Conservation (phyloP, 1,140 invertebrate genomes). For the Pogonomyrmex californicus region DNA sequence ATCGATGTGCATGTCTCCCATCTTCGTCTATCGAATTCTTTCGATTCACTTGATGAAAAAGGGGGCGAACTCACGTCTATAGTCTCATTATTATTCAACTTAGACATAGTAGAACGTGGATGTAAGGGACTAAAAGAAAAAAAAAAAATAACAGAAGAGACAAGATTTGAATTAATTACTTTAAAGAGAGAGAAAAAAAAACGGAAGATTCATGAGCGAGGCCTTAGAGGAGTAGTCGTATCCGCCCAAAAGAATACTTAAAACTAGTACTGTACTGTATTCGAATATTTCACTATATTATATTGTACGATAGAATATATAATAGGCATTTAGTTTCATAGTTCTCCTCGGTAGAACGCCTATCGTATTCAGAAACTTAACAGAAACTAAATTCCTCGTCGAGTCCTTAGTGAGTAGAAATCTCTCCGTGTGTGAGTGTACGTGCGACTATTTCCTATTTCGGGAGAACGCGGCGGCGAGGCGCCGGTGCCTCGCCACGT, state of each 20-base stretch:
- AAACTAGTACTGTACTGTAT: constrained; percentile 67
- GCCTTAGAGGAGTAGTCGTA: constrained; percentile 86
- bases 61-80: constrained; percentile 64
- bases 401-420: constrained; percentile 66
- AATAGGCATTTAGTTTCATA: constrained; percentile 82
- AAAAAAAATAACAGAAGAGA: not conserved
- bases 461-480: constrained; percentile 30
- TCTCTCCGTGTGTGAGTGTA: constrained; percentile 62
- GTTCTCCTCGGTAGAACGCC: constrained; percentile 74
- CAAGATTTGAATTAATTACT: constrained; percentile 31
- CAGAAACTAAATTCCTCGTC: constrained; percentile 67
- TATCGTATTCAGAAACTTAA: constrained; percentile 68
- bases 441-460: constrained; percentile 51
- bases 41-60: constrained; percentile 75
- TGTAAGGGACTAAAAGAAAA: constrained; percentile 69
- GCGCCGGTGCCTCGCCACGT: not conserved
- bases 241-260: constrained; percentile 84
- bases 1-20: constrained; percentile 58
- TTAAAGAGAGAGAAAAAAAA: constrained; percentile 3
- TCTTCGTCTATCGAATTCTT: constrained; percentile 70
- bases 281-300: constrained; percentile 75
- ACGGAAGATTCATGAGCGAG: constrained; percentile 85
- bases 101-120: constrained; percentile 77
- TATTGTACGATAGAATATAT: constrained; percentile 73
- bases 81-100: constrained; percentile 77